phyloP scores from a whole-genome alignment of 2,888 invertebrate genomes.

The Andricus curvator region DNA sequence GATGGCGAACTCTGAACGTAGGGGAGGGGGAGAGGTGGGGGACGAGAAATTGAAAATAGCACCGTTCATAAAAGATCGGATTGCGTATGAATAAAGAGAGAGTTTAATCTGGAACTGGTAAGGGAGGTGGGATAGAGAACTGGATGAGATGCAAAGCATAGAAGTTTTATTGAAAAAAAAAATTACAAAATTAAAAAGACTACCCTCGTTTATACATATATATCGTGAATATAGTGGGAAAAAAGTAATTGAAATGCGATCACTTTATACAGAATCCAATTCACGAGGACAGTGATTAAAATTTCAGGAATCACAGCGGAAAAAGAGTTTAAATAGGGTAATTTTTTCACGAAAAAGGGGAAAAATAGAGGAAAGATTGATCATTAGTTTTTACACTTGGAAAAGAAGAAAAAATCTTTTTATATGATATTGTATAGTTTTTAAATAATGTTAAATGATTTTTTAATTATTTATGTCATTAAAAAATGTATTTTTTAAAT shows the following conservation, averaged over 20 bases:
- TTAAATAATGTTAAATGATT: too few species aligned
- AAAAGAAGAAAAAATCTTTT: too few species aligned
- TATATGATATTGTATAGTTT: too few species aligned
- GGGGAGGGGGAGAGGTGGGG: constrained; percentile 43
- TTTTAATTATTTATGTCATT: too few species aligned
- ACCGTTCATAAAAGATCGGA: constrained; percentile 53
- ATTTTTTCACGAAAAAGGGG: too few species aligned
- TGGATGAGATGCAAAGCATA: constrained; percentile 19
- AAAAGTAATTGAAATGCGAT: background rate
- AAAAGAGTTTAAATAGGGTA: too few species aligned
- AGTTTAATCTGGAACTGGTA: constrained; percentile 47
- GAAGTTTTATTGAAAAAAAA: constrained; percentile 9
- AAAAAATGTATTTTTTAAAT: too few species aligned
- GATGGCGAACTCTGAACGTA: background rate
- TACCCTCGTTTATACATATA: background rate
- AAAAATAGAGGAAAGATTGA: too few species aligned
- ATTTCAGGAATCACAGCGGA: too few species aligned
- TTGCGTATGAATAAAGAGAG: constrained; percentile 55
- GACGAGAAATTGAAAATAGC: constrained; percentile 56
- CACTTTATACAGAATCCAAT: background rate
- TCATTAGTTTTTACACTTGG: too few species aligned
- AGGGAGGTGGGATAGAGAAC: background rate
- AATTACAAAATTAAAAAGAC: background rate
- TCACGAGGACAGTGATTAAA: background rate
- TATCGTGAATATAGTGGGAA: background rate